Evolutionary conservation across 2,113 vertebrate genomes (phyloP), one percentile per base, ranked within the genome.

Genomic region (Callipepla californica): DNA sequence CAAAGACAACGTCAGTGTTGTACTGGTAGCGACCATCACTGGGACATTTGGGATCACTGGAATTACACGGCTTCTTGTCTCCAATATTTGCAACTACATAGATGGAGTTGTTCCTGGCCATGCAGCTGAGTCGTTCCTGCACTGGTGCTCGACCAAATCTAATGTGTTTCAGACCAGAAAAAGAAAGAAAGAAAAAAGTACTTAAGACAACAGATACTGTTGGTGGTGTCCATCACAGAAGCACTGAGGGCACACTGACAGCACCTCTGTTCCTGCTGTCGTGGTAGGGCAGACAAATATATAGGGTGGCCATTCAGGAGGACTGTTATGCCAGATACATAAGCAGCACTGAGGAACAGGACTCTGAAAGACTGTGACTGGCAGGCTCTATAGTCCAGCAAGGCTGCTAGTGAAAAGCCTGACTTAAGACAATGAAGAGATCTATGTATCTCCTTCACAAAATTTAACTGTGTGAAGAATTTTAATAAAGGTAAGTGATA

Each of bases 21-120:
- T 97, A 97, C 7, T 98, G 97, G 85, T 98, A 98, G 76, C 8
- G 90, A 11, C 97, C 93, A 0, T 98, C 92, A 0, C 59, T 12
- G 9, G 97, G 97, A 26, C 98, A 98, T 16, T 13, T 0, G 25
- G 85, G 47, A 17, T 98, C 96, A 9, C 69, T 96, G 78, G 75
- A 66, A 77, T 92, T 80, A n/a, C 97, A 97, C 0, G 12, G 40
- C 58, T 98, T 98, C 96, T 97, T 97, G 84, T 98, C 97, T 38
- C 97, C 93, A 1, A 98, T 98, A 95, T 99, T 99, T 80, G 98
- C 99, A 96, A 98, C 98, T 63, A 99, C 66, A 82, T 98, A 99
- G 90, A 99, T 97, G 22, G 91, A 95, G 90, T 98, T 89, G 32
- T 96, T 90, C 34, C 94, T 98, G 50, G 98, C 98, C 94, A 98